Conservation (phyloP, 92 coral and sea anemone species). For the Zoanthus gigantus region DNA sequence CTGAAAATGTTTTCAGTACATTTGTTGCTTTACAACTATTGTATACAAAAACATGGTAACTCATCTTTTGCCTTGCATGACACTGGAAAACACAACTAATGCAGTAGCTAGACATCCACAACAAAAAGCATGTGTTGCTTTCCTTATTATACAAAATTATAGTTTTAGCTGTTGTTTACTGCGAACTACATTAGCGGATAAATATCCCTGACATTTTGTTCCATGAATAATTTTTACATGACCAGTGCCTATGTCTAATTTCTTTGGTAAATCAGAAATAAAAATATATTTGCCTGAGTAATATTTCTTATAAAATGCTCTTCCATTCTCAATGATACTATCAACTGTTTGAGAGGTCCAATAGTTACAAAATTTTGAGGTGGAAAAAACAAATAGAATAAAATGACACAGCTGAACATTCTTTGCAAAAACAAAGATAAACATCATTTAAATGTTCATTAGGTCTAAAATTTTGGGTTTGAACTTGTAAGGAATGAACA, state of each 20-base stretch:
- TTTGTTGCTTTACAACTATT: slow-evolving; percentile 22
- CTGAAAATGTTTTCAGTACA: slow-evolving; percentile 34
- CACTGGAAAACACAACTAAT: slow-evolving; percentile 55
- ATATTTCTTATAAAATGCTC: slow-evolving; percentile 41
- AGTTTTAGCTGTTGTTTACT: slow-evolving; percentile 45
- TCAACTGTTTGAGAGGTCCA: slow-evolving; percentile 58
- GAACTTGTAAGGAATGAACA: not conserved
- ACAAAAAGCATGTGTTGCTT: slow-evolving; percentile 39
- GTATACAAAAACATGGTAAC: slow-evolving; percentile 50
- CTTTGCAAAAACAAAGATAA: slow-evolving; percentile 34
- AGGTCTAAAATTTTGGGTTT: not conserved
- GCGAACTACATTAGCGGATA: slow-evolving; percentile 4
- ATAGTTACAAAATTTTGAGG: slow-evolving; percentile 51
- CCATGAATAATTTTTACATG: slow-evolving; percentile 34
- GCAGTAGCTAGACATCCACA: slow-evolving; percentile 40
- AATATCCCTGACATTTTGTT: slow-evolving; percentile 48
- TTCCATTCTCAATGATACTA: slow-evolving; percentile 55
- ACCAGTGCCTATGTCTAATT: slow-evolving; percentile 28
- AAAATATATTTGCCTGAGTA: slow-evolving; percentile 34
- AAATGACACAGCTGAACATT: slow-evolving; percentile 52
- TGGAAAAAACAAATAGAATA: slow-evolving; percentile 67
- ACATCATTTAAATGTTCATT: not conserved
- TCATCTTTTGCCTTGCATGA: slow-evolving; percentile 14
- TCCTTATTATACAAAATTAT: slow-evolving; percentile 48
- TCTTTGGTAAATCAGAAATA: slow-evolving; percentile 45